phyloP scores from a whole-genome alignment of 2,888 invertebrate species.

The Agriopis marginaria region DNA sequence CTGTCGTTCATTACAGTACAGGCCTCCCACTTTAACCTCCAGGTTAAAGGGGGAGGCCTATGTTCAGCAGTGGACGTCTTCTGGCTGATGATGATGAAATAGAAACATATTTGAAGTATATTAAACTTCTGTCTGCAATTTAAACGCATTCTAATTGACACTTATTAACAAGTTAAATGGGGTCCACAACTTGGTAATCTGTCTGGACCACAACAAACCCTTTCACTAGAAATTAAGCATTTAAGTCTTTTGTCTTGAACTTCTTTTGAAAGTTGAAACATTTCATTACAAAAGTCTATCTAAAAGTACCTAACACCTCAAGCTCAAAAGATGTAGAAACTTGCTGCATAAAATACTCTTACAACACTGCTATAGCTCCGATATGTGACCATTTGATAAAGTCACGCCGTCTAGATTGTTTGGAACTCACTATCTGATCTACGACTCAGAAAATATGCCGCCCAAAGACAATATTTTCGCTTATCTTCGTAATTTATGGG shows the following conservation, averaged over 20 bases:
- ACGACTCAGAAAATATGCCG: slow-evolving; percentile 76
- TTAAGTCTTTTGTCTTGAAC: neutral
- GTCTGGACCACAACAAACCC: neutral
- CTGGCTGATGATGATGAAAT: too few relatives aligned
- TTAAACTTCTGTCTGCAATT: neutral
- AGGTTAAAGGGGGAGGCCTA: too few relatives aligned
- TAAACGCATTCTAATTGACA: neutral
- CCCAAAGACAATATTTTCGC: slow-evolving; percentile 83
- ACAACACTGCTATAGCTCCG: neutral
- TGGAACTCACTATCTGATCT: slow-evolving; percentile 72
- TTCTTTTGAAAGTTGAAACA: neutral
- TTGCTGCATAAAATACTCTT: too few relatives aligned
- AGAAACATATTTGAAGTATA: too few relatives aligned
- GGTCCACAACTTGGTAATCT: neutral
- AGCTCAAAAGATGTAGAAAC: too few relatives aligned
- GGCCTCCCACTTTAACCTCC: too few relatives aligned
- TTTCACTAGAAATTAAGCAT: neutral
- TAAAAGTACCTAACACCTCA: too few relatives aligned
- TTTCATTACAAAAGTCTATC: neutral
- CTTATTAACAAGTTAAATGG: neutral
- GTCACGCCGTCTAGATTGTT: slow-evolving; percentile 66
- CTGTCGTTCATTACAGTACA: too few relatives aligned
- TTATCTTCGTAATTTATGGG: slow-evolving; percentile 84
- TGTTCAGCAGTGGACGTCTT: too few relatives aligned
- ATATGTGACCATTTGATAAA: slow-evolving; percentile 54